phyloP scores from a whole-genome alignment of 2,888 invertebrate species.

The Pandemis cinnamomeana region DNA sequence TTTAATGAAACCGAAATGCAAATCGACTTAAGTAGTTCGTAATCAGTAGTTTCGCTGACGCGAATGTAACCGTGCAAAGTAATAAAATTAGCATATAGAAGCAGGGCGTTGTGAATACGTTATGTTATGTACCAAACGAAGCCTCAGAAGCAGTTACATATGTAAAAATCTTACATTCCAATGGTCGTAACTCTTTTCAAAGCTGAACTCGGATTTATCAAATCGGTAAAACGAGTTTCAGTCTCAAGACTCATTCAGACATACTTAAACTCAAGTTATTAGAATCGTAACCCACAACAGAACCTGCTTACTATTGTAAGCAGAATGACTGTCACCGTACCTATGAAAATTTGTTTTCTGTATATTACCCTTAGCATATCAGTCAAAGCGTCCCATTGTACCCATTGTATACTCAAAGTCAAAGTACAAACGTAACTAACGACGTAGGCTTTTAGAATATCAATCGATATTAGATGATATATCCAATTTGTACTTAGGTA shows the following conservation, averaged over 20 bases:
- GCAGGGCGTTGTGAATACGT: constrained; percentile 26
- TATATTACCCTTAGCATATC: background rate
- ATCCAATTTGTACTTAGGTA: background rate
- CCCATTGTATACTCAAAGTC: background rate
- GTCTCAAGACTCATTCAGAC: background rate
- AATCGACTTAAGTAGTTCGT: constrained; percentile 33
- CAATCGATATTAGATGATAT: background rate
- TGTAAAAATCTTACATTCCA: background rate
- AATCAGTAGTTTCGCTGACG: constrained; percentile 38
- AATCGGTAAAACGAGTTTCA: background rate
- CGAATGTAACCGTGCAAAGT: constrained; percentile 32
- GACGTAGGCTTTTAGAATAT: background rate
- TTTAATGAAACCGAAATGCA: constrained; percentile 40
- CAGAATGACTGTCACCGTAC: background rate
- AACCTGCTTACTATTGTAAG: too few species aligned
- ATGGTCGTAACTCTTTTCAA: background rate
- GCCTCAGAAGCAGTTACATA: background rate
- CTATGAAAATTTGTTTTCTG: background rate
- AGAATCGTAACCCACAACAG: background rate
- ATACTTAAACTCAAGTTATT: background rate
- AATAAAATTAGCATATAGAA: constrained; percentile 39
- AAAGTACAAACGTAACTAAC: background rate
- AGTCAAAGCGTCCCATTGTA: background rate
- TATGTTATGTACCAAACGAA: constrained; percentile 15
- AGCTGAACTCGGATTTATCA: background rate